Evolutionary conservation across 2,797 vertebrate species (phyloP).

Genomic region (Esox masquinongy): DNA sequence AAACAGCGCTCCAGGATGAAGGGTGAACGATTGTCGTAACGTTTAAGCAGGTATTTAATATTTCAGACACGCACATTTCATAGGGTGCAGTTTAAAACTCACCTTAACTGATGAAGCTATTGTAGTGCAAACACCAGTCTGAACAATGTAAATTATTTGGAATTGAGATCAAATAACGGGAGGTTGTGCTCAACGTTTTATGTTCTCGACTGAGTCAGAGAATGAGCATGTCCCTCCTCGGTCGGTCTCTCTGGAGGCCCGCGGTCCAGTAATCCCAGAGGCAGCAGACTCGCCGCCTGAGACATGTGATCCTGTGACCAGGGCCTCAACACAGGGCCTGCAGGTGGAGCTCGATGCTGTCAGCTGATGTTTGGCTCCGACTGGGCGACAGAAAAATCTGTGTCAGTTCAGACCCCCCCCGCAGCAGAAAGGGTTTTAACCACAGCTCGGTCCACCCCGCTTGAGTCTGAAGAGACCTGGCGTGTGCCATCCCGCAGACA

Average conservation of each 20-base stretch:
- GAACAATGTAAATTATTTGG: not conserved
- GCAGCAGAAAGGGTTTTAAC: constrained; percentile 28
- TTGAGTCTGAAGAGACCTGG: constrained; percentile 47
- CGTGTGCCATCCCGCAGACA: constrained; percentile 26
- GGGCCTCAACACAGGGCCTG: not conserved
- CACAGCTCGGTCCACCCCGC: constrained; percentile 12
- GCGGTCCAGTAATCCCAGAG: not conserved
- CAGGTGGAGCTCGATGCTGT: constrained; percentile 57
- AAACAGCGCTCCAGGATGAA: not conserved
- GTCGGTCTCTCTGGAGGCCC: not conserved
- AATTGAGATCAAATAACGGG: not conserved
- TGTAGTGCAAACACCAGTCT: not conserved
- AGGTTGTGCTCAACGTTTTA: not conserved
- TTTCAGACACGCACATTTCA: not conserved
- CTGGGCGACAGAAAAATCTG: constrained; percentile 43
- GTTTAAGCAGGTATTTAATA: not conserved
- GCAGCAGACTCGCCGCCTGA: not conserved
- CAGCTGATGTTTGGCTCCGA: constrained; percentile 47
- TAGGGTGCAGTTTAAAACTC: too few species aligned
- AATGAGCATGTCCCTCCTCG: not conserved
- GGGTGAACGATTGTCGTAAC: not conserved
- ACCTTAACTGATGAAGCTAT: too few species aligned
- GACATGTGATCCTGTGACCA: not conserved
- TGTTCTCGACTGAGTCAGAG: not conserved
- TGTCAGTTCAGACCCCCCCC: constrained; percentile 46